phyloP scores from a whole-genome alignment of 1,140 invertebrate species.

The Ceratina calcarata region DNA sequence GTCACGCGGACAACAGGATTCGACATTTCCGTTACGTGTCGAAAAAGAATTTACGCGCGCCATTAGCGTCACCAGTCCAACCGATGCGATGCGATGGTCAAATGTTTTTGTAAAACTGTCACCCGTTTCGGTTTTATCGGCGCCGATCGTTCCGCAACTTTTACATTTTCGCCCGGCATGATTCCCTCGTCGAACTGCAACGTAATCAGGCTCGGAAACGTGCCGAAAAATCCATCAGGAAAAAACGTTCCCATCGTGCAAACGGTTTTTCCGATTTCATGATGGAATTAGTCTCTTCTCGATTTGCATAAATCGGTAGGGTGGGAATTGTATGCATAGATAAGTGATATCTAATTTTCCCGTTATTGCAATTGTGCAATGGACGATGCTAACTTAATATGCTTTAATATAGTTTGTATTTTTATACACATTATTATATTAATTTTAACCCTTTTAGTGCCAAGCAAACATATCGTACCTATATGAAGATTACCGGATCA shows the following conservation, averaged over 20 bases:
- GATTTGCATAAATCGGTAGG: neutral
- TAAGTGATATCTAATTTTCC: conserved; percentile 6
- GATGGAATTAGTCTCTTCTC: neutral
- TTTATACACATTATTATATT: too few species aligned
- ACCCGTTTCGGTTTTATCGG: conserved; percentile 27
- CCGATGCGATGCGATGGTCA: conserved; percentile 23
- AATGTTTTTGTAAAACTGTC: conserved; percentile 54
- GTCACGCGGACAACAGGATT: conserved; percentile 20
- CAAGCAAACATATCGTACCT: too few species aligned
- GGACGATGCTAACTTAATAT: too few species aligned
- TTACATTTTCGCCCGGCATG: conserved; percentile 13
- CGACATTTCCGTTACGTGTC: conserved; percentile 19
- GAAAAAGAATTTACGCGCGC: conserved; percentile 50
- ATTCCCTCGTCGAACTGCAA: neutral
- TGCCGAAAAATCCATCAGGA: neutral
- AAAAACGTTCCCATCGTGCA: neutral
- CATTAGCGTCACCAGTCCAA: conserved; percentile 42
- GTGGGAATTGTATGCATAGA: too few species aligned
- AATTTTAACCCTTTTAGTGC: too few species aligned
- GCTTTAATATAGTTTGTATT: too few species aligned
- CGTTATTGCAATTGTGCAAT: too few species aligned
- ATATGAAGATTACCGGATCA: too few species aligned
- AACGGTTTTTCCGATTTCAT: neutral
- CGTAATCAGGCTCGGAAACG: neutral
- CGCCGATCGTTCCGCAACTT: conserved; percentile 20